Base-by-base conservation (phyloP, 2,888 invertebrate genomes). In the Beris chalybata region DNA sequence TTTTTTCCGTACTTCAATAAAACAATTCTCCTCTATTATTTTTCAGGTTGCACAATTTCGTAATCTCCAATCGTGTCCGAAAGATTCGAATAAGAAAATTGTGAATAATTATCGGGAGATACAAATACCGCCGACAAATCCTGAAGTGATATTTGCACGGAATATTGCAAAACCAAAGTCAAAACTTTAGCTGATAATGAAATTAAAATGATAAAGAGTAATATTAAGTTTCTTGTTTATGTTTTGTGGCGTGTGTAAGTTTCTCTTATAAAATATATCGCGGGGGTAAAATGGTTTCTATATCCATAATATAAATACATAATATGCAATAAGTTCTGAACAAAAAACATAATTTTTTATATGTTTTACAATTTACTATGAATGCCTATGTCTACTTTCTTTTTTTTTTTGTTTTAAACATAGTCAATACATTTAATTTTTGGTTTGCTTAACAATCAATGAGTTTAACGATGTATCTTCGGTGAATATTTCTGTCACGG, bases 91-190 rank as follows among this genome's bases (percentile, higher is more conserved):
- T 66, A 81, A 80, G 71, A 80, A 79, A 72, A 81, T 81, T 72
- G 76, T 79, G 47, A 81, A 75, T 71, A 81, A 81, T 74, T 80
- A 75, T 73, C 79, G 81, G 43, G 79, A 79, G 72, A 79, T 81
- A 55, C 81, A 81, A 71, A 76, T 75, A 45, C 79, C 81, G 44
- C 74, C 74, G 63, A 78, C 78, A 71, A 76, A 79, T 74, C 81
- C 81, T 5, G 79, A 80, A 74, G 77, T 81, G 66, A 73, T 77
- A 59, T 81, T 81, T 68, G 79, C 80, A 9, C 75, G 81, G 67
- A 81, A 81, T 71, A 59, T 66, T 48, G 77, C 78, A 69, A 78
- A 77, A 69, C 76, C 77, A 70, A 80, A 80, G 73, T 79, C 81
- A 64, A 81, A 81, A 73, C 78, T 81, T 76, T 81, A 79, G 79